Percentiles rank a stretch among this genome's conserved stretches.
phyloP scores from a whole-genome alignment of 1,140 invertebrate genomes.

The Tribolium madens region DNA sequence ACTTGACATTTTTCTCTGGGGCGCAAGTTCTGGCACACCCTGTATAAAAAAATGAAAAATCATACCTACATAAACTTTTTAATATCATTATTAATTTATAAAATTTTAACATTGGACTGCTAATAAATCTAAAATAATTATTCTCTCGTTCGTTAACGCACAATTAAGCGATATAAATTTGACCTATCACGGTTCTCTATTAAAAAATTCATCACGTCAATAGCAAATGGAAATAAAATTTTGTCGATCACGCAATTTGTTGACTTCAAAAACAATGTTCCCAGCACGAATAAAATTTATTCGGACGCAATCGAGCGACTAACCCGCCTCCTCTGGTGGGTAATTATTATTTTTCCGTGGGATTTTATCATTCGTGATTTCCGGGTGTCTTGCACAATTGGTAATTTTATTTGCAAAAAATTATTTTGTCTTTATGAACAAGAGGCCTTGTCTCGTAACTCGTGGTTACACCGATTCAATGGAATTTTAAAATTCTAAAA shows the following conservation, averaged over 20 bases:
- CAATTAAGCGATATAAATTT: background rate
- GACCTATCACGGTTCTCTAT: background rate
- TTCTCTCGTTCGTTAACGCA: background rate
- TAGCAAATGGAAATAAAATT: constrained; percentile 21
- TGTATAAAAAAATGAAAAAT: too few species aligned
- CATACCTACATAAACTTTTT: too few species aligned
- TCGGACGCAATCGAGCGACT: constrained; percentile 7
- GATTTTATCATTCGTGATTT: constrained; percentile 21
- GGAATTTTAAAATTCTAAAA: too few species aligned
- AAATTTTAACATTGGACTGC: too few species aligned
- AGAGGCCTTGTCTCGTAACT: too few species aligned
- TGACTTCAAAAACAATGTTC: constrained; percentile 12
- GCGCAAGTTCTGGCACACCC: too few species aligned
- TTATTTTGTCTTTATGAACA: too few species aligned
- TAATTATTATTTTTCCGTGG: constrained; percentile 7
- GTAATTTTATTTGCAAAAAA: too few species aligned
- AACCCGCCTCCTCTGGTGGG: constrained; percentile 12
- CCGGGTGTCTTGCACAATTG: background rate
- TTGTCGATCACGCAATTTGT: background rate
- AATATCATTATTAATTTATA: too few species aligned
- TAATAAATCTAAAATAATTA: background rate
- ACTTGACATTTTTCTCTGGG: too few species aligned
- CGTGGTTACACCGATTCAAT: too few species aligned
- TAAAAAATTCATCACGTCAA: background rate
- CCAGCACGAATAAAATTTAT: constrained; percentile 8